These are phyloP conservation scores for Australoheros scitulus DNA, from an alignment of 2,113 vertebrate species.

Conservation along the genomic window DNA sequence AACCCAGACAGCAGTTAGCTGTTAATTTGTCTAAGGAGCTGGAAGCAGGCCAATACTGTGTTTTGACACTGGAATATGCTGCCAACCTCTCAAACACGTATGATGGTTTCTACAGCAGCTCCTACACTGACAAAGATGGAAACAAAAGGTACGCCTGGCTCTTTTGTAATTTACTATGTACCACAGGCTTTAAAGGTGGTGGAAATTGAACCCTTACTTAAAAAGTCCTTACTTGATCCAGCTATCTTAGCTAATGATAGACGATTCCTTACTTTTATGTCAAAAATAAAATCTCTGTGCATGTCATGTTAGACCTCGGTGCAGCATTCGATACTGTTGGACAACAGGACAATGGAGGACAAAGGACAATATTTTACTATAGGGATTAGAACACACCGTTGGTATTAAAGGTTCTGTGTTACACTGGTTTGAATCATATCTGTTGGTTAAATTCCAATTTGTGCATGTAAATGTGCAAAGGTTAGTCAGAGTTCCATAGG, in stretches of 20 bases:
- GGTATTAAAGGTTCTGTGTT: not conserved
- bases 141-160: constrained; percentile 74
- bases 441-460: not conserved
- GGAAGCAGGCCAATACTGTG: constrained; percentile 80
- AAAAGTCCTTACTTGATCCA: not conserved
- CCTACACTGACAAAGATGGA: constrained; percentile 82
- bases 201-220: not conserved
- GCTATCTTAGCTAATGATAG: not conserved
- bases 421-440: not conserved
- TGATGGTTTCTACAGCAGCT: constrained; percentile 91
- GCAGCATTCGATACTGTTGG: not conserved
- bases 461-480: too few species aligned
- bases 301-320: not conserved
- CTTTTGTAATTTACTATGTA: not conserved
- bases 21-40: constrained; percentile 82
- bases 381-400: not conserved
- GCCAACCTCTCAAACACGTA: constrained; percentile 87
- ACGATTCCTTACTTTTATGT: not conserved
- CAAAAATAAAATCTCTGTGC: not conserved
- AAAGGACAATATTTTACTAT: not conserved
- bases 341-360: too few species aligned
- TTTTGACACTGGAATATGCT: constrained; percentile 84
- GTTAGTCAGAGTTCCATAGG: too few species aligned
- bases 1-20: constrained; percentile 87
- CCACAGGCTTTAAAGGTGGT: not conserved